phyloP scores from a whole-genome alignment of 2,888 invertebrate genomes.

The Parasteatoda lunata region DNA sequence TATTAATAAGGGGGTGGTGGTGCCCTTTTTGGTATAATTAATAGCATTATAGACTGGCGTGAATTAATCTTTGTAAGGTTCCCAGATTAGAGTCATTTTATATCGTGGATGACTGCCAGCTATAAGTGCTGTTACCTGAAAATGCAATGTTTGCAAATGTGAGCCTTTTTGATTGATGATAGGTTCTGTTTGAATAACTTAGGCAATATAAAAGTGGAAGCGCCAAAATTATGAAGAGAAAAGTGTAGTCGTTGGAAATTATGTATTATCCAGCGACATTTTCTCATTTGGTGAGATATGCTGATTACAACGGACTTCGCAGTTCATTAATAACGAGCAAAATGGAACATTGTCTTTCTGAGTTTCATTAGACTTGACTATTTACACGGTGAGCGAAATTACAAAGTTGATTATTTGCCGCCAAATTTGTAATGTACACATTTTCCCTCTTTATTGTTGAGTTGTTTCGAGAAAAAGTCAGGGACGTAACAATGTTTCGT shows the following conservation, averaged over 20 bases:
- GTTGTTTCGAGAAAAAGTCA: no score
- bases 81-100: constrained; percentile 3
- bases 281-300: constrained; percentile 1
- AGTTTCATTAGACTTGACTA: not conserved
- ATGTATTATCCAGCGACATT: not conserved
- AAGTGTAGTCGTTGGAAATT: not conserved
- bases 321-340: not conserved
- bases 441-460: no score
- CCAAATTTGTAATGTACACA: no score
- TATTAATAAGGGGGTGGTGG: constrained; percentile 45
- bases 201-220: not conserved
- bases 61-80: constrained; percentile 40
- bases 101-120: not conserved
- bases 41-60: constrained; percentile 38
- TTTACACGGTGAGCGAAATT: not conserved
- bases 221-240: not conserved
- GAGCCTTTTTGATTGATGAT: not conserved
- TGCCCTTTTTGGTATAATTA: constrained; percentile 36
- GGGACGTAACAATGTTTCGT: no score
- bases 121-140: not conserved
- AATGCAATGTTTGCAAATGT: not conserved
- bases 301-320: constrained; percentile 1
- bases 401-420: no score
- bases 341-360: not conserved
- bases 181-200: not conserved